Conservation (phyloP, 2,797 vertebrate species). For the Lithobates pipiens region DNA sequence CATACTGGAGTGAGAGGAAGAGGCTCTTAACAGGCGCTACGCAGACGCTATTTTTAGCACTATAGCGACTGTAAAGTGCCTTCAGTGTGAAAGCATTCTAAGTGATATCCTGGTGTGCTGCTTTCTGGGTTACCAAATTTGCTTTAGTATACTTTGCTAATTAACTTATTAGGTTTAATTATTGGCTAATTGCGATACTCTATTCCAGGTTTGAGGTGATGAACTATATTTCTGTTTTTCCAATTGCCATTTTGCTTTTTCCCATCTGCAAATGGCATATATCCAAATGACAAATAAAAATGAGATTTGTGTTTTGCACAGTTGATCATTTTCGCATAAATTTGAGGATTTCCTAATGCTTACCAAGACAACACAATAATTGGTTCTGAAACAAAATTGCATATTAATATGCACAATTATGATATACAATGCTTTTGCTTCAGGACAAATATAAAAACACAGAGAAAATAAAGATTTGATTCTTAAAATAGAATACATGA, state of each 20-base stretch:
- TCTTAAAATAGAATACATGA: not conserved
- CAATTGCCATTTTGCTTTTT: not conserved
- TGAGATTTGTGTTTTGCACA: slow-evolving; percentile 15
- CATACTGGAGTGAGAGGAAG: no score
- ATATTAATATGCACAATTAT: not conserved
- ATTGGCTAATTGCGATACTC: slow-evolving; percentile 1
- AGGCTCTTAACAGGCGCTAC: no score
- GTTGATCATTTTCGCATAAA: slow-evolving; percentile 26
- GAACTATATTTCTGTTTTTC: not conserved
- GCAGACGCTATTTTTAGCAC: no score
- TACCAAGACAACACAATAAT: slow-evolving; percentile 4
- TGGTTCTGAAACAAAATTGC: not conserved
- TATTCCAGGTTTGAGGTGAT: not conserved
- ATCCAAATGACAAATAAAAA: slow-evolving; percentile 12
- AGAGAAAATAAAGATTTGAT: no score
- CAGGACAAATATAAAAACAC: not conserved
- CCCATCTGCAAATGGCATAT: not conserved
- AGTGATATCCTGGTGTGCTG: slow-evolving; percentile 20
- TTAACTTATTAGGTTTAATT: slow-evolving; percentile 12
- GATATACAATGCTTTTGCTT: not conserved
- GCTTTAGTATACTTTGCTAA: slow-evolving; percentile 1
- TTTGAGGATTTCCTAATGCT: slow-evolving; percentile 8
- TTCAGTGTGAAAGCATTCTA: no score
- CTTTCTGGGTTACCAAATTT: slow-evolving; percentile 4
- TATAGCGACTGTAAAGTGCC: no score